These are phyloP conservation scores for Archegozetes longisetosus DNA, from an alignment of 1,140 invertebrate genomes.

Conservation along the genomic window DNA sequence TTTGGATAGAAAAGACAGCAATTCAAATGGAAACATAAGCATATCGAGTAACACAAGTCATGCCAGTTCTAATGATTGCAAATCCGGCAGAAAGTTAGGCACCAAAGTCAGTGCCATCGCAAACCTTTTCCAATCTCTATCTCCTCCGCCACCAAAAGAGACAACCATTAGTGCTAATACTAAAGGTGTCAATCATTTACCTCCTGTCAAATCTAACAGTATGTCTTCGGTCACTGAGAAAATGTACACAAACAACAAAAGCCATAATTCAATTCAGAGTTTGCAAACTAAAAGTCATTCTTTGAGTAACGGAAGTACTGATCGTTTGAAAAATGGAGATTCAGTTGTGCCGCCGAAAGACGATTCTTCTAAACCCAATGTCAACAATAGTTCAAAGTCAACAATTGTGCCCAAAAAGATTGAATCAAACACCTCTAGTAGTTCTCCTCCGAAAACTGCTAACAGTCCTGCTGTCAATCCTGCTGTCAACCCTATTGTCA, in stretches of 20 bases:
- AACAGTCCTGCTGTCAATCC: not conserved
- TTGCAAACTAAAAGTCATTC: not conserved
- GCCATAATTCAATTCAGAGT: not conserved
- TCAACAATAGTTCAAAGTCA: not conserved
- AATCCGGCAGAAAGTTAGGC: conserved; percentile 17
- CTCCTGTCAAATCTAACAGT: conserved; percentile 4
- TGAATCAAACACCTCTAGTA: not conserved
- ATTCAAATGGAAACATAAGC: not conserved
- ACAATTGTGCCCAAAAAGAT: not conserved
- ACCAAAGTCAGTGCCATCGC: conserved; percentile 24
- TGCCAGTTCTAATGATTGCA: not conserved
- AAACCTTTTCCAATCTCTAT: conserved; percentile 19
- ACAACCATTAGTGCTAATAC: not conserved
- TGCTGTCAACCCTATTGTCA: not conserved
- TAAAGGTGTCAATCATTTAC: not conserved
- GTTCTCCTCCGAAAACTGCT: too few species aligned
- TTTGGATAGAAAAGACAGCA: not conserved
- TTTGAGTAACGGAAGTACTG: not conserved
- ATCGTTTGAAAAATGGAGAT: not conserved
- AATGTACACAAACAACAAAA: not conserved
- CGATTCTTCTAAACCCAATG: not conserved
- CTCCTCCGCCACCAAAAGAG: conserved; percentile 6
- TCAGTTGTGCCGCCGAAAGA: not conserved
- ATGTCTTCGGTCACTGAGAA: not conserved
- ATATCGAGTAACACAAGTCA: not conserved